Evolutionary conservation across 2,797 vertebrate species (phyloP).

Genomic region (Molossus molossus): DNA sequence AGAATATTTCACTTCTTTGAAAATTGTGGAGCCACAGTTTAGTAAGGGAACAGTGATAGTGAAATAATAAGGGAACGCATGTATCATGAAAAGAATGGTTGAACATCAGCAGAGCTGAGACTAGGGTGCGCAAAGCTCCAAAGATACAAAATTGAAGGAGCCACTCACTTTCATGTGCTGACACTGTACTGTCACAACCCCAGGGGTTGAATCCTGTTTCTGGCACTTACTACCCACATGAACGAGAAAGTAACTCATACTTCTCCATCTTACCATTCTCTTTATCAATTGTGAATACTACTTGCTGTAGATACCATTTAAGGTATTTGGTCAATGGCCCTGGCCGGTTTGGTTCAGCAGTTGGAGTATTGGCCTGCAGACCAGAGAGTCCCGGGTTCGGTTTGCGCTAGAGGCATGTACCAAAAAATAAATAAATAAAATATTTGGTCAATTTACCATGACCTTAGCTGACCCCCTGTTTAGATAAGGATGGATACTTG

Average conservation of each 20-base stretch:
- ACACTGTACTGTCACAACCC: background rate
- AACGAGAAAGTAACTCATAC: background rate
- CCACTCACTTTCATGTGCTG: background rate
- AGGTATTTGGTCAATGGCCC: constrained; percentile 26
- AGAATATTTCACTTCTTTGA: constrained; percentile 57
- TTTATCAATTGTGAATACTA: constrained; percentile 1
- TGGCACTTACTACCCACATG: background rate
- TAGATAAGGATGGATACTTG: background rate
- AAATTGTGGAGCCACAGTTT: constrained; percentile 49
- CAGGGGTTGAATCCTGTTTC: background rate
- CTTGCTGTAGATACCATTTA: constrained; percentile 15
- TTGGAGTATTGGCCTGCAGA: no score
- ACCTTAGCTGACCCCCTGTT: constrained; percentile 1
- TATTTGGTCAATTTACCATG: constrained; percentile 42
- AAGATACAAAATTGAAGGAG: background rate
- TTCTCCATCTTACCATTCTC: constrained; percentile 27
- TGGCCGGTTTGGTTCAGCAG: no score
- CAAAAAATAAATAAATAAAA: no score
- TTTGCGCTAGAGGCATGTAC: no score
- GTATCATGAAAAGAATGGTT: background rate
- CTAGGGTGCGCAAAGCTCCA: background rate
- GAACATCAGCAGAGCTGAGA: background rate
- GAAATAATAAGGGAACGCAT: background rate
- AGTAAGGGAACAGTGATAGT: background rate
- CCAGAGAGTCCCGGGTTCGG: no score